Base-by-base conservation (phyloP, 2,113 vertebrate genomes). In the Ceuthmochares aereus region DNA sequence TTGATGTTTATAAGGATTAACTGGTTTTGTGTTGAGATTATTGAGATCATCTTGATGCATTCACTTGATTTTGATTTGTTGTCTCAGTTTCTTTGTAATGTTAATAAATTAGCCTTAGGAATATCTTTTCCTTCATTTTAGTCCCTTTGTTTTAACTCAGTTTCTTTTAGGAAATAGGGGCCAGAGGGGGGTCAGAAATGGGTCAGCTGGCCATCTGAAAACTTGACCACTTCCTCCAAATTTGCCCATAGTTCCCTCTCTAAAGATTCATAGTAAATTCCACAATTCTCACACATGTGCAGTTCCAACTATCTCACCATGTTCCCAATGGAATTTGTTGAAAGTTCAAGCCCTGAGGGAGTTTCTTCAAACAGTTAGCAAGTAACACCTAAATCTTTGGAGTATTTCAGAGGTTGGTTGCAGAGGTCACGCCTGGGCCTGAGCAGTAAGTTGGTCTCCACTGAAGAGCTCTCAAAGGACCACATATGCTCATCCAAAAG, bases 21-120 rank as follows among this genome's bases (percentile, higher is more conserved):
- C 51, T 79, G 51, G 2, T 81, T 96, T 90, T 77, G 25, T 72
- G 78, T 56, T 87, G 60, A 82, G 66, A 84, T 94, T 91, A 74
- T 52, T 84, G 64, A 86, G 42, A 77, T 82, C 6, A 81, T 84
- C 85, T 84, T 68, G 43, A 63, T 72, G 68, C 4, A 6, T 42
- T 86, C 59, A 74, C 62, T 82, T 67, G 14, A 80, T 68, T 88
- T 81, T 88, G 23, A 64, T 90, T 86, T 78, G 59, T 85, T 83
- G 66, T 66, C 62, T 86, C 4, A 0, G 87, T 87, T 90, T 85
- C 74, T 96, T 93, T 78, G 34, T 74, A 16, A 66, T 77, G 55
- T 32, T 80, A 74, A 45, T 47, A 79, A 37, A 21, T 74, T 93
- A 19, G 51, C 52, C 52, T 77, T 67, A 86, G 55, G 68, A 93